phyloP scores from a whole-genome alignment of 2,888 invertebrate species.

The Sphaeridia pumilis region DNA sequence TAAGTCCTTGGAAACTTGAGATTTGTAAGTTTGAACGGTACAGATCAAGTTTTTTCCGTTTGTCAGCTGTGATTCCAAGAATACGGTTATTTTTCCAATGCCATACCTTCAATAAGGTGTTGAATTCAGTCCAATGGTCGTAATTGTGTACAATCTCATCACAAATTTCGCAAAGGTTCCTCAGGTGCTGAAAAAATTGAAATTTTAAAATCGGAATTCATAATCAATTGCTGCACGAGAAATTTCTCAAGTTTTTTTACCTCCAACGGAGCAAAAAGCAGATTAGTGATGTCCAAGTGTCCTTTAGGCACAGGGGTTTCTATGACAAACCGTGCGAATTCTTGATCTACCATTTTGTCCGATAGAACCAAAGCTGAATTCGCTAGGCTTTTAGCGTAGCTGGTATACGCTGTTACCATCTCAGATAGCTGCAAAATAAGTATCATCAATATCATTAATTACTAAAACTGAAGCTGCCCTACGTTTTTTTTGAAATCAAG shows the following conservation, averaged over 20 bases:
- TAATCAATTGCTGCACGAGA: too few species aligned
- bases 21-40: background rate
- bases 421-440: conserved; percentile 24
- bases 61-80: too few species aligned
- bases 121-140: conserved; percentile 26
- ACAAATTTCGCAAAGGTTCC: conserved; percentile 35
- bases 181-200: conserved; percentile 32
- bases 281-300: conserved; percentile 34
- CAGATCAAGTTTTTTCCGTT: too few species aligned
- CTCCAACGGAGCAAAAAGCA: conserved; percentile 35
- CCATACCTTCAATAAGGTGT: conserved; percentile 26
- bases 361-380: conserved; percentile 28
- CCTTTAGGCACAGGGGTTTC: conserved; percentile 36
- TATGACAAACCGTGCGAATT: conserved; percentile 33
- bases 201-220: too few species aligned
- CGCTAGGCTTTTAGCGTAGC: conserved; percentile 29
- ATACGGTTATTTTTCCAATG: too few species aligned
- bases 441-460: background rate
- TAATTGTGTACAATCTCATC: conserved; percentile 32
- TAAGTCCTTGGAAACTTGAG: too few species aligned
- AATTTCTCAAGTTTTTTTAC: conserved; percentile 15
- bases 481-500: too few species aligned
- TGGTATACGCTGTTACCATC: conserved; percentile 25
- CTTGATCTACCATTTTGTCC: conserved; percentile 33
- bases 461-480: too few species aligned